Base-by-base conservation (phyloP, 2,797 vertebrate species). In the Agapornis canus region DNA sequence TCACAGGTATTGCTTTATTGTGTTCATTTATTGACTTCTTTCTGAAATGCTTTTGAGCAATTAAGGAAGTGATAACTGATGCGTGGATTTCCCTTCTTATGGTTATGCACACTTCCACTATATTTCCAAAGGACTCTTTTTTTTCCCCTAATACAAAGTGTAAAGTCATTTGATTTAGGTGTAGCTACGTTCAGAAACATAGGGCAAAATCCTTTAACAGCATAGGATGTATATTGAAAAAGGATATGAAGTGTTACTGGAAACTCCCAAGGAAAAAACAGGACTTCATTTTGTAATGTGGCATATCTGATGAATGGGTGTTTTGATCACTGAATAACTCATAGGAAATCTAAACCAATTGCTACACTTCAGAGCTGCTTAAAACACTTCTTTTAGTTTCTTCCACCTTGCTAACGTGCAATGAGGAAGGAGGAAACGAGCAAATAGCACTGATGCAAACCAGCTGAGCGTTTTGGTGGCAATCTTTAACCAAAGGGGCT, bases 231-330 rank as follows among this genome's bases (percentile, higher is more conserved):
- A 20, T 51, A 52, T 13, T 65, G 72, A 79, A 57, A 82, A 72
- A 76, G 56, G 70, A 26, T 40, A 43, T 64, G 70, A 79, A 60
- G n/a, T 45, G 86, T 27, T 71, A 51, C 5, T 77, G 82, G 91
- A 91, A 95, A 91, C 59, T 86, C 86, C 78, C 77, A 61, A 48
- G 69, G 85, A 49, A 89, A 88, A 82, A 48, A 32, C 52, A 21
- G 10, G 17, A 71, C 48, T 66, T 76, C 37, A 86, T 89, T 86
- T 89, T 66, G 32, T 26, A 89, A 68, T 59, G 82, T 82, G 71
- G n/a, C 25, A 11, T 22, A 12, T 71, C 76, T 76, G 52, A 63
- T 83, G 63, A 80, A 63, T 23, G 69, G 40, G 31, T 83, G 59
- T 83, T 54, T 42, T 32, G 40, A 83, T 64, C 73, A 83, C 92